Base-by-base conservation (phyloP, 1,140 invertebrate species). In the Bombus waltoni region DNA sequence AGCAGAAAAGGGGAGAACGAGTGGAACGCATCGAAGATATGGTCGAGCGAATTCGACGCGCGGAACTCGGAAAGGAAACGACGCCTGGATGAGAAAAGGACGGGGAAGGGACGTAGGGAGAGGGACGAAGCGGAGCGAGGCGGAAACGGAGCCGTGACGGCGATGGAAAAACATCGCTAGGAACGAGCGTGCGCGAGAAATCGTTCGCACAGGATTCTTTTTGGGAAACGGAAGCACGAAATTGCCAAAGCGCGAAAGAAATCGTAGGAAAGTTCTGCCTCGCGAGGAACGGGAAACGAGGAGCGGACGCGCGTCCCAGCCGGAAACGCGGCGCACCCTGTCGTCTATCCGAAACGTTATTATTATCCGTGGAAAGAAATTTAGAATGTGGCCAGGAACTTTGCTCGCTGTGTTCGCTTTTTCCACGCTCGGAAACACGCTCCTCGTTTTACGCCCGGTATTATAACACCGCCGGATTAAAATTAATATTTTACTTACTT, bases 241-340 rank as follows among this genome's bases (percentile, higher is more conserved):
- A 89, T 90, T 87, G 88, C 65, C 82, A 53, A 78, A 90, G 85
- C 81, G 88, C 84, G 88, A 89, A 89, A 89, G 88, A 89, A 89
- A 89, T 89, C 84, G 88, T 71, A 66, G 68, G 42, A 71, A 83
- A 83, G 84, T 88, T 88, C 53, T 62, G 47, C 66, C 78, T 77
- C 73, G 62, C 65, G 57, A 57, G 84, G 53, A 80, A 89, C 83
- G 66, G 76, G 83, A 77, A 86, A 79, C 75, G 70, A 68, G 35
- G 6, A 53, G 66, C 47, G 84, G 78, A 82, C 42, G 18, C 70
- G n/a, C 42, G 74, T 32, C 62, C 18, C 73, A 83, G 6, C 73
- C 73, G 32, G 71, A 82, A 74, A 18, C 78, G 25, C 35, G 78
- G 71, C 71, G 70, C 80, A 82, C 70, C 70, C 53, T 25, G 70